These are phyloP conservation scores for Palythoa caribaeorum DNA, from an alignment of 92 coral and sea anemone genomes.

Conservation along the genomic window DNA sequence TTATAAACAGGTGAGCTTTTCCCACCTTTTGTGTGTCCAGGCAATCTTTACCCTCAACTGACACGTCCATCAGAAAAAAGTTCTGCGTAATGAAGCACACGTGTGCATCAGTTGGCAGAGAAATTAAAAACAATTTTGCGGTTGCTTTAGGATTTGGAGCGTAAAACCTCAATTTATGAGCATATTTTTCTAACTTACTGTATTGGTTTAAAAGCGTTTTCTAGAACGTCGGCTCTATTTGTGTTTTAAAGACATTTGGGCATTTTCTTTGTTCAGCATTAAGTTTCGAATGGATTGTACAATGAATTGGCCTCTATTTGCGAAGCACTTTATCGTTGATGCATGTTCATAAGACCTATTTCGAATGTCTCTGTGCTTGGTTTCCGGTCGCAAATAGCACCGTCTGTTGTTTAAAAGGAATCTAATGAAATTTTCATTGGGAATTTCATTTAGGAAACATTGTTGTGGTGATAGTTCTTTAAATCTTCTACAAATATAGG, in stretches of 20 bases:
- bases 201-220: constrained; percentile 3
- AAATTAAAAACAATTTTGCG: neutral
- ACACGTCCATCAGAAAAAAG: constrained; percentile 8
- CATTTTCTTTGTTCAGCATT: constrained; percentile 22
- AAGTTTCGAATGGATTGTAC: constrained; percentile 21
- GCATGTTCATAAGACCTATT: constrained; percentile 29
- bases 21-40: constrained; percentile 34
- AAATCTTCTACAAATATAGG: constrained; percentile 42
- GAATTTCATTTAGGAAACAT: constrained; percentile 41
- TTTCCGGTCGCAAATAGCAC: constrained; percentile 44
- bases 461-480: constrained; percentile 11
- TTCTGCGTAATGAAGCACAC: constrained; percentile 4
- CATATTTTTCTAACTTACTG: neutral
- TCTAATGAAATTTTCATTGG: constrained; percentile 48
- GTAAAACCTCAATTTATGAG: neutral
- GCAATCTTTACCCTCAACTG: neutral
- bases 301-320: constrained; percentile 29
- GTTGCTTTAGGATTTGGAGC: neutral
- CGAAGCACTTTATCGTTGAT: constrained; percentile 23
- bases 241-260: constrained; percentile 38
- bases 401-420: constrained; percentile 43
- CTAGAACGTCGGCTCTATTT: constrained; percentile 19
- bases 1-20: constrained; percentile 34
- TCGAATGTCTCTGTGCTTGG: constrained; percentile 17
- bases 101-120: constrained; percentile 3